Percentiles rank a stretch among this genome's conserved stretches.
Conservation (phyloP, 1,140 invertebrate species). For the Hormaphis cornu region DNA sequence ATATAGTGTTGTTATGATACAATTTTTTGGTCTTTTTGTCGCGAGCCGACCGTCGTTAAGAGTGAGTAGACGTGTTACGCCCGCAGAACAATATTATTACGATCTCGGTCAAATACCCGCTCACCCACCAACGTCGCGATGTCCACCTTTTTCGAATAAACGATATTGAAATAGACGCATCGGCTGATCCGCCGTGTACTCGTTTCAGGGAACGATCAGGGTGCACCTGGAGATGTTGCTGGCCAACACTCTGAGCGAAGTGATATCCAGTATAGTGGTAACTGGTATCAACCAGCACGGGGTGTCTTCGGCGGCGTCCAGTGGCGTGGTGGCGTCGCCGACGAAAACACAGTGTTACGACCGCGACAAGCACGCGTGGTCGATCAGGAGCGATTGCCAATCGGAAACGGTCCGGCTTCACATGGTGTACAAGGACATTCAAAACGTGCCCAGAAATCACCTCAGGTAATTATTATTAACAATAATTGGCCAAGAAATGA, state of each 20-base stretch:
- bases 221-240: constrained; percentile 67
- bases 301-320: constrained; percentile 44
- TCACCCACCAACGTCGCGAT: no score
- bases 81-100: no score
- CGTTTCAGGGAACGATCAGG: constrained; percentile 46
- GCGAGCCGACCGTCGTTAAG: no score
- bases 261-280: constrained; percentile 41
- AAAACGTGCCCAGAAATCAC: constrained; percentile 75
- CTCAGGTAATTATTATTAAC: constrained; percentile 49
- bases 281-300: constrained; percentile 6
- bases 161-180: no score
- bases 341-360: constrained; percentile 63
- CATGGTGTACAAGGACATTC: constrained; percentile 74
- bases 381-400: constrained; percentile 67
- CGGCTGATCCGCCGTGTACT: no score
- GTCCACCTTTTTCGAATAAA: no score
- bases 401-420: constrained; percentile 67
- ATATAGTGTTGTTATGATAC: no score
- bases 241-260: constrained; percentile 64
- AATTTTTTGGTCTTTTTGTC: no score
- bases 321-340: constrained; percentile 40
- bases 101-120: no score
- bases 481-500: neutral
- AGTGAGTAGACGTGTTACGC: no score
- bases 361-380: constrained; percentile 75